Evolutionary conservation across 2,113 vertebrate genomes (phyloP).

Genomic region (Enhydra lutris): DNA sequence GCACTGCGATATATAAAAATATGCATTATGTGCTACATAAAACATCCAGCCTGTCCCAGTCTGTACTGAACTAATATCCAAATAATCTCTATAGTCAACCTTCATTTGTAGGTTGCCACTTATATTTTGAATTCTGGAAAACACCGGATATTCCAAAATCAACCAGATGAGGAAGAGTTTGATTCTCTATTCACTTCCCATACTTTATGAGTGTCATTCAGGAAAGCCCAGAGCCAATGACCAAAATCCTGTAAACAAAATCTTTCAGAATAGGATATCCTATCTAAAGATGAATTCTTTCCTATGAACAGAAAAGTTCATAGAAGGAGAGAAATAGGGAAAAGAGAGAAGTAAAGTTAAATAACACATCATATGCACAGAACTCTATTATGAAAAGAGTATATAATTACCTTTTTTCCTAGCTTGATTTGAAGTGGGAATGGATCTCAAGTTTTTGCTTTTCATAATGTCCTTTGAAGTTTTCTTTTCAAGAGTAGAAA

Average conservation of each 20-base stretch:
- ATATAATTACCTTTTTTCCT: constrained; percentile 84
- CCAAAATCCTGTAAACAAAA: not conserved
- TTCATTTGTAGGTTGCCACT: not conserved
- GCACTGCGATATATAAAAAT: not conserved
- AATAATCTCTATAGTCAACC: not conserved
- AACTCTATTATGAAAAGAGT: not conserved
- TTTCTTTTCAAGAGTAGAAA: constrained; percentile 78
- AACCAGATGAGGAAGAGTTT: not conserved
- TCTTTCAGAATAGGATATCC: not conserved
- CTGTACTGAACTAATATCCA: not conserved
- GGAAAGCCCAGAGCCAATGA: not conserved
- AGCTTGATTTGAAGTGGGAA: constrained; percentile 69
- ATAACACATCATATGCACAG: not conserved
- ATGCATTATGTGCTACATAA: not conserved
- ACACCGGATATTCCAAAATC: not conserved
- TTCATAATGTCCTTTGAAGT: constrained; percentile 74
- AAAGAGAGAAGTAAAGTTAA: not conserved
- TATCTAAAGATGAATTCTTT: not conserved
- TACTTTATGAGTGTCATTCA: not conserved
- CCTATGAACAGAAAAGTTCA: not conserved
- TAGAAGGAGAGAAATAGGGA: not conserved
- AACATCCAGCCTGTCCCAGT: not conserved
- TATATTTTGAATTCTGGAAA: not conserved
- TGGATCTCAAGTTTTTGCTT: constrained; percentile 71
- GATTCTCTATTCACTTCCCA: not conserved